These are phyloP conservation scores for Brachystomella parvula DNA, from an alignment of 1,140 invertebrate genomes.

Conservation along the genomic window DNA sequence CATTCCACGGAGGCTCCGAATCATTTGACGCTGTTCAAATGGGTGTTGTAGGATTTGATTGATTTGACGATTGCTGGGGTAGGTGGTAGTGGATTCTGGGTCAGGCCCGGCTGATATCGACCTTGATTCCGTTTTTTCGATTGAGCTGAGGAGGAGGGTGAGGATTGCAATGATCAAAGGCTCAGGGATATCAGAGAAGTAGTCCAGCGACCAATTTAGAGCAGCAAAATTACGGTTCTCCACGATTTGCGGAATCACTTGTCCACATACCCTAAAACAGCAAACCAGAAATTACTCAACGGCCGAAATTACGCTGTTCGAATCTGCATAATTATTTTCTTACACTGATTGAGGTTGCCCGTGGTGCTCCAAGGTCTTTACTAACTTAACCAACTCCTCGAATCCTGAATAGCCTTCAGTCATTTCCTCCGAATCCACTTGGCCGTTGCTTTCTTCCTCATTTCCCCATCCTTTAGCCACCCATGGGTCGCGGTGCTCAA, in stretches of 20 bases:
- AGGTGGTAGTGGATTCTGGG: not conserved
- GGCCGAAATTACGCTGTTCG: not conserved
- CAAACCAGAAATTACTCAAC: not conserved
- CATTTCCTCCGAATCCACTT: not conserved
- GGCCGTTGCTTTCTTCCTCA: not conserved
- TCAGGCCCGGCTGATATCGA: not conserved
- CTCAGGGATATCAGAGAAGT: constrained; percentile 33
- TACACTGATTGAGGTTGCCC: constrained; percentile 37
- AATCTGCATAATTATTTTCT: constrained; percentile 1
- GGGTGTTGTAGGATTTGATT: constrained; percentile 21
- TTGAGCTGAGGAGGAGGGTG: not conserved
- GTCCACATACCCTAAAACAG: constrained; percentile 30
- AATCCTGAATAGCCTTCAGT: no score
- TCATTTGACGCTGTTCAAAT: constrained; percentile 21
- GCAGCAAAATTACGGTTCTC: constrained; percentile 17
- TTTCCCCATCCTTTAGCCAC: constrained; percentile 19
- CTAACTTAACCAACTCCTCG: constrained; percentile 1
- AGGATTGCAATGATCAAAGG: constrained; percentile 20
- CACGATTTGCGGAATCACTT: constrained; percentile 26
- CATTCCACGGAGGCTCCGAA: constrained; percentile 9
- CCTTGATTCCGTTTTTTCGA: not conserved
- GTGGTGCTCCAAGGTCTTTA: constrained; percentile 24
- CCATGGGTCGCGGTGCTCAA: constrained; percentile 31
- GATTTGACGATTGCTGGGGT: not conserved
- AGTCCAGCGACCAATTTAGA: constrained; percentile 28